These are phyloP conservation scores for Incurvaria masculella DNA, from an alignment of 2,888 invertebrate species.

Conservation along the genomic window DNA sequence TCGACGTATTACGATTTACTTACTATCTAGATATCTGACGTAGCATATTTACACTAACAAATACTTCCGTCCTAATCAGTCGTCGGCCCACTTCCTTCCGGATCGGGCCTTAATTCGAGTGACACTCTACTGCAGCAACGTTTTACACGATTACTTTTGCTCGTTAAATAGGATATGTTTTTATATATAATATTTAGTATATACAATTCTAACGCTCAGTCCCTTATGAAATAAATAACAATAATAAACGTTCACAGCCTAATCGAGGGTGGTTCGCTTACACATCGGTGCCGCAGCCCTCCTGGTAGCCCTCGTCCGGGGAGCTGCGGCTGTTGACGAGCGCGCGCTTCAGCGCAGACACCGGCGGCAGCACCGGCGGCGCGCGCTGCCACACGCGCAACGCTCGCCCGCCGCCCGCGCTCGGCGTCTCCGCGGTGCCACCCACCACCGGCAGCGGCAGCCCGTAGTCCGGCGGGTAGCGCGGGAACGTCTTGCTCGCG, in stretches of 20 bases:
- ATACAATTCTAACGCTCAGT: not conserved
- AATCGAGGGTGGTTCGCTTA: slow-evolving; percentile 35
- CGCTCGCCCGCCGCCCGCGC: slow-evolving; percentile 62
- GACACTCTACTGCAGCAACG: not conserved
- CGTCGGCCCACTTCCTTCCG: not conserved
- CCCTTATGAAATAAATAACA: not conserved
- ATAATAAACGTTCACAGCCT: not conserved
- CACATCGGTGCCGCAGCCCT: slow-evolving; percentile 90
- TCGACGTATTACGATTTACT: not conserved
- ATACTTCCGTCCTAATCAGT: not conserved
- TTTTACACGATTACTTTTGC: not conserved
- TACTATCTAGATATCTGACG: not conserved
- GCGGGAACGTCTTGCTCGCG: slow-evolving; percentile 60
- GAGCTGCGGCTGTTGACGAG: slow-evolving; percentile 81
- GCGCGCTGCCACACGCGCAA: slow-evolving; percentile 86
- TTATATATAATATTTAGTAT: not conserved
- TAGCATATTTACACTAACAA: not conserved
- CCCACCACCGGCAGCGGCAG: slow-evolving; percentile 62
- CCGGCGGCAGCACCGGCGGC: slow-evolving; percentile 81
- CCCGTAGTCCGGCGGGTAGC: slow-evolving; percentile 77
- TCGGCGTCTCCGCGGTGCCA: slow-evolving; percentile 23
- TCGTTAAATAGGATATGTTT: not conserved
- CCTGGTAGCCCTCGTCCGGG: slow-evolving; percentile 89
- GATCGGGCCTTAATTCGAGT: not conserved
- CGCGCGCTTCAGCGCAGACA: slow-evolving; percentile 80